These are phyloP conservation scores for Bolborhynchus lineola DNA, from an alignment of 2,113 vertebrate species.

Conservation along the genomic window DNA sequence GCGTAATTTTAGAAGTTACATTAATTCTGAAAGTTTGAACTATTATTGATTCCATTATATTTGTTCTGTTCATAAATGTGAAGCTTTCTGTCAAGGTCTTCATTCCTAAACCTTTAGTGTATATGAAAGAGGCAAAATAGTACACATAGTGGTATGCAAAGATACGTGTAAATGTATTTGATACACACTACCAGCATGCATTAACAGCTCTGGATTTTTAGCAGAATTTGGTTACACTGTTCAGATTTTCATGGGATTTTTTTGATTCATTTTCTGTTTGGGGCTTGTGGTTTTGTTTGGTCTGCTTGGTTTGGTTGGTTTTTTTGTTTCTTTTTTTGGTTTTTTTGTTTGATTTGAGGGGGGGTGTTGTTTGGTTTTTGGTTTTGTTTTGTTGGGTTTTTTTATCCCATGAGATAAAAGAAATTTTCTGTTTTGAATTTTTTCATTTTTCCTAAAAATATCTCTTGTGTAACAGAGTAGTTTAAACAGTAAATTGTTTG, in stretches of 20 bases:
- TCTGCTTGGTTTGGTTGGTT: background rate
- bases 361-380: background rate
- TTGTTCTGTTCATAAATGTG: background rate
- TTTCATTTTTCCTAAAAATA: background rate
- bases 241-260: background rate
- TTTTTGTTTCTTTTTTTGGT: background rate
- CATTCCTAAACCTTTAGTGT: background rate
- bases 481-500: background rate
- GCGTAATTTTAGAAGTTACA: background rate
- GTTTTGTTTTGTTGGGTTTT: background rate
- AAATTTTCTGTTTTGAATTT: background rate
- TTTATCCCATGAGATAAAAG: background rate
- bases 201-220: background rate
- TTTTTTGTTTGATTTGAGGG: background rate
- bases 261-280: background rate
- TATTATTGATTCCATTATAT: background rate
- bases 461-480: background rate
- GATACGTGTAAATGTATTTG: background rate
- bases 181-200: background rate
- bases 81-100: background rate
- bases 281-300: background rate
- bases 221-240: background rate
- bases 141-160: background rate
- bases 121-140: background rate
- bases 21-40: background rate